Evolutionary conservation across 2,888 invertebrate species (phyloP), one percentile per base, ranked within the genome.

Genomic region (Hydriomena furcata): DNA sequence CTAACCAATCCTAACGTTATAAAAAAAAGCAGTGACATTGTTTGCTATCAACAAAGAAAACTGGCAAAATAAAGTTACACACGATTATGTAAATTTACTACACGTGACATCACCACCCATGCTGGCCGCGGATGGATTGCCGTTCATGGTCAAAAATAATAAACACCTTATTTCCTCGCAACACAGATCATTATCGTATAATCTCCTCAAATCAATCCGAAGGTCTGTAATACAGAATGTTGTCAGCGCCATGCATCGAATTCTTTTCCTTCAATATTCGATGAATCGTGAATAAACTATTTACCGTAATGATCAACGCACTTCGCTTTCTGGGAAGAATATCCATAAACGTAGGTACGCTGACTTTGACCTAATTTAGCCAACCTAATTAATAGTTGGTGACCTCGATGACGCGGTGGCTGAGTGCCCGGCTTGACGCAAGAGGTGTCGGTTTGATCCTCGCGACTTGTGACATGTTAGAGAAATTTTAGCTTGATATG

Each of bases 31-130:
- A 8, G 37, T n/a, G 5, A 7, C 38, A 34, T 21, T 50, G 47
- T 55, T 54, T 50, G 42, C 44, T 53, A 48, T 61, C 50, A 54
- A 59, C 59, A 55, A 57, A 49, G 45, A 60, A 59, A 52, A 60
- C 49, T 52, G 43, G 45, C 50, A 54, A 58, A 52, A 58, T 58
- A 52, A 34, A 49, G 44, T 60, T 45, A 43, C 54, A 56, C 51
- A 38, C 49, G 55, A 73, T 76, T 78, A 82, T 76, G 76, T 63
- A 80, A 82, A 84, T 82, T 81, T 81, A 83, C 75, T 73, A 74
- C 71, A 56, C 52, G 63, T 84, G 83, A 85, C 78, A 79, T 84
- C 86, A 79, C 82, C 86, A 81, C 53, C 65, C 37, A 55, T 58
- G 53, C 42, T 46, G 44, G 27, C 37, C 34, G 48, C 38, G 34